Evolutionary conservation across 2,888 invertebrate species (phyloP).

Genomic region (Cataglyphis livida): DNA sequence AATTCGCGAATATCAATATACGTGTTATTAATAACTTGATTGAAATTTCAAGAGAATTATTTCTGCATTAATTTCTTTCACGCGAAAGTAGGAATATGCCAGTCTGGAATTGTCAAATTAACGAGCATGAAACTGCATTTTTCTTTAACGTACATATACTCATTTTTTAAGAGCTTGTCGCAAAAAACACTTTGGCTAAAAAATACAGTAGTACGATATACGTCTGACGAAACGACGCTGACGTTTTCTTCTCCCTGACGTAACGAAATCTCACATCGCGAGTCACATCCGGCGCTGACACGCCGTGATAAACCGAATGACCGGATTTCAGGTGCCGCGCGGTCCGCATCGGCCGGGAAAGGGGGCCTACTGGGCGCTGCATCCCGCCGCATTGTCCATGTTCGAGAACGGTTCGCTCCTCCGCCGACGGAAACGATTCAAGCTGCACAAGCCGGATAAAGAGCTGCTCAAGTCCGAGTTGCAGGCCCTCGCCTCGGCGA

Average conservation of each 20-base stretch:
- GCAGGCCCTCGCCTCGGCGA: conserved; percentile 83
- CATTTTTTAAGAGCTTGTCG: not conserved
- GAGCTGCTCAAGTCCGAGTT: conserved; percentile 86
- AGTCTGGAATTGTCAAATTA: not conserved
- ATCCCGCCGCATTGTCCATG: conserved; percentile 93
- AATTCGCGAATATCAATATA: not conserved
- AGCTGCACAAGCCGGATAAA: conserved; percentile 91
- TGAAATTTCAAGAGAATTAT: not conserved
- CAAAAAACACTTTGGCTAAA: not conserved
- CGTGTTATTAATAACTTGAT: not conserved
- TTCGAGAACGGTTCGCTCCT: conserved; percentile 95
- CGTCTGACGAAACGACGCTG: not conserved
- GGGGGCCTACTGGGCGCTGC: conserved; percentile 94
- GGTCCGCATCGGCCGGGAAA: conserved; percentile 93
- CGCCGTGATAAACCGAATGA: conserved; percentile 17
- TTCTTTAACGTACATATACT: not conserved
- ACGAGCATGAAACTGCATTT: not conserved
- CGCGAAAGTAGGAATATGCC: not conserved
- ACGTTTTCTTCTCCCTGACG: not conserved
- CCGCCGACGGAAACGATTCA: conserved; percentile 93
- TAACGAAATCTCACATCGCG: not conserved
- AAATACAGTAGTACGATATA: not conserved
- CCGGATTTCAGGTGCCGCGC: conserved; percentile 88
- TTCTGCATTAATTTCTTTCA: not conserved
- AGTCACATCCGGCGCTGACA: not conserved